Conservation (phyloP, 1,140 invertebrate species). For the Oedothorax gibbosus region DNA sequence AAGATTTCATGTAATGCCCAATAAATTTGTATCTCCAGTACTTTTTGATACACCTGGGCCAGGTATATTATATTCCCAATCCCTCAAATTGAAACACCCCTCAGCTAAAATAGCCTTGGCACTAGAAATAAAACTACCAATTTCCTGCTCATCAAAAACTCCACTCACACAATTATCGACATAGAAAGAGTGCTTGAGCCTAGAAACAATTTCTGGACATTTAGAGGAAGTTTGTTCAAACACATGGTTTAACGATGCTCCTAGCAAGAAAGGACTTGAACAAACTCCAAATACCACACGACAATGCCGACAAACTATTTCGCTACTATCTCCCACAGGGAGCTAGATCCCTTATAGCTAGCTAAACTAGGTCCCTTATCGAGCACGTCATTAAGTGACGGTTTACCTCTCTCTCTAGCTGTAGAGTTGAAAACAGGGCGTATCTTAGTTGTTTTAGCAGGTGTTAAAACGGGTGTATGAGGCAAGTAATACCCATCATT, state of each 20-base stretch:
- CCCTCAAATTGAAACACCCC: conserved; percentile 9
- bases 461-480: too few species aligned
- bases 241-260: background rate
- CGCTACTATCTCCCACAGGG: background rate
- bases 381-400: background rate
- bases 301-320: background rate
- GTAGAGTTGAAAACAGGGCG: background rate
- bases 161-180: background rate
- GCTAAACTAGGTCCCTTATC: conserved; percentile 14
- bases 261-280: conserved; percentile 11
- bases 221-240: background rate
- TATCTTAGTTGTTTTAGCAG: background rate
- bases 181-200: background rate
- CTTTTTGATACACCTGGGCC: too few species aligned
- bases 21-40: too few species aligned
- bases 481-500: background rate
- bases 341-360: background rate
- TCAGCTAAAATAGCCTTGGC: conserved; percentile 3
- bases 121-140: background rate
- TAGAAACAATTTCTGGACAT: background rate
- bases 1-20: too few species aligned
- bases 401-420: background rate
- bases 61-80: background rate
- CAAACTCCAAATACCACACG: background rate
- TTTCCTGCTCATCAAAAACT: background rate